These are phyloP conservation scores for Varanus salvator DNA, from an alignment of 2,113 vertebrate genomes.

Conservation along the genomic window DNA sequence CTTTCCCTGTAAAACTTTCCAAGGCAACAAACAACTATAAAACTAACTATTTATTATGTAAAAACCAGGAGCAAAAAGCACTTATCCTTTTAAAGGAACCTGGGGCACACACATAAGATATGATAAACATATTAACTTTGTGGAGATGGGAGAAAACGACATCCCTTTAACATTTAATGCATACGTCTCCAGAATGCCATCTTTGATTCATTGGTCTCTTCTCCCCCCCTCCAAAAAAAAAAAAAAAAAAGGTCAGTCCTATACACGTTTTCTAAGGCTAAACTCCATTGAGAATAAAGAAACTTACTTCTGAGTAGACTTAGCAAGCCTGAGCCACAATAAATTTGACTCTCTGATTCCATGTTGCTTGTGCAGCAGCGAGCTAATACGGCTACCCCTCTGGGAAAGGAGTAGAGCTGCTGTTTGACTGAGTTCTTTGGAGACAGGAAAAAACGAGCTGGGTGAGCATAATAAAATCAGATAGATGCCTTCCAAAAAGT, in stretches of 20 bases:
- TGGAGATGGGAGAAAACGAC: neutral
- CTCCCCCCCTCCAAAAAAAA: no score
- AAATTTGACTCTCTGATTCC: no score
- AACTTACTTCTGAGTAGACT: neutral
- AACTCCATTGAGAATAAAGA: neutral
- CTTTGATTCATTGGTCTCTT: neutral
- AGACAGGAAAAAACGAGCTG: no score
- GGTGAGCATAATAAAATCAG: neutral
- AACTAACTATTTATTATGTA: no score
- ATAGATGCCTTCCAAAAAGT: neutral
- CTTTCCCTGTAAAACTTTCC: neutral
- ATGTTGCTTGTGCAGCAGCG: no score
- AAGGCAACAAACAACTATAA: neutral
- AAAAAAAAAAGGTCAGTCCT: neutral
- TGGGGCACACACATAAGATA: neutral
- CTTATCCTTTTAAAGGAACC: neutral
- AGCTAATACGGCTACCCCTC: no score
- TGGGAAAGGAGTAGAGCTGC: no score
- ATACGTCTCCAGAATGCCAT: no score
- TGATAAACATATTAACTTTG: neutral
- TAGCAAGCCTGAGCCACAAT: no score
- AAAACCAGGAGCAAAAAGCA: neutral
- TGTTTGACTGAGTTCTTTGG: no score
- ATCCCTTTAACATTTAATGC: neutral
- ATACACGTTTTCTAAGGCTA: neutral